phyloP scores from a whole-genome alignment of 2,797 vertebrate genomes.

The Arvicola amphibius region DNA sequence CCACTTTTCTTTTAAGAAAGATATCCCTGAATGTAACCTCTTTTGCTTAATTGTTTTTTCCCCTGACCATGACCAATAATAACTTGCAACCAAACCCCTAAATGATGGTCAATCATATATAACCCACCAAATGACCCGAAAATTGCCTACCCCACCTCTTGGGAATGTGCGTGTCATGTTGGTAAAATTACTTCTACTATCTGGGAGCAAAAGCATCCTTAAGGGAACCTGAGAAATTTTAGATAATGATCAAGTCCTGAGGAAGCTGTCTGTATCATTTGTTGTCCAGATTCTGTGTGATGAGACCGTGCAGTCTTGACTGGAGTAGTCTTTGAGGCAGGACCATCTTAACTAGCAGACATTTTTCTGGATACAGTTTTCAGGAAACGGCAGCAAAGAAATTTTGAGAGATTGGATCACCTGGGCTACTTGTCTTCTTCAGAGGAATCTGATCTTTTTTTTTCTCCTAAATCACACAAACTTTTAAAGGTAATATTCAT shows the following conservation, averaged over 20 bases:
- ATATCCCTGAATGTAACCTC: not conserved
- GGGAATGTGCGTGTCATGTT: not conserved
- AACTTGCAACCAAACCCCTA: not conserved
- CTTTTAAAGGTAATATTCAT: not conserved
- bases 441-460: not conserved
- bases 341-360: not conserved
- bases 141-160: not conserved
- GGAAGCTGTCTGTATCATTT: not conserved
- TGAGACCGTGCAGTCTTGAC: not conserved
- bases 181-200: not conserved
- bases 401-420: not conserved
- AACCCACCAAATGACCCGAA: not conserved
- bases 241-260: not conserved
- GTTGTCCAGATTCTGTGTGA: not conserved
- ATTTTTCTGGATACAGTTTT: not conserved
- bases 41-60: not conserved
- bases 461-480: not conserved
- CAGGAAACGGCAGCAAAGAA: not conserved
- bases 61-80: not conserved
- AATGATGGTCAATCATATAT: not conserved
- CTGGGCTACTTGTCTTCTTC: not conserved
- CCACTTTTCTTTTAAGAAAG: not conserved
- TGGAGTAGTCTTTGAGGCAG: not conserved
- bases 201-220: not conserved
- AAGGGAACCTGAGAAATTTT: not conserved